These are phyloP conservation scores for Rhodinocichla rosea DNA, from an alignment of 2,113 vertebrate species.

Conservation along the genomic window DNA sequence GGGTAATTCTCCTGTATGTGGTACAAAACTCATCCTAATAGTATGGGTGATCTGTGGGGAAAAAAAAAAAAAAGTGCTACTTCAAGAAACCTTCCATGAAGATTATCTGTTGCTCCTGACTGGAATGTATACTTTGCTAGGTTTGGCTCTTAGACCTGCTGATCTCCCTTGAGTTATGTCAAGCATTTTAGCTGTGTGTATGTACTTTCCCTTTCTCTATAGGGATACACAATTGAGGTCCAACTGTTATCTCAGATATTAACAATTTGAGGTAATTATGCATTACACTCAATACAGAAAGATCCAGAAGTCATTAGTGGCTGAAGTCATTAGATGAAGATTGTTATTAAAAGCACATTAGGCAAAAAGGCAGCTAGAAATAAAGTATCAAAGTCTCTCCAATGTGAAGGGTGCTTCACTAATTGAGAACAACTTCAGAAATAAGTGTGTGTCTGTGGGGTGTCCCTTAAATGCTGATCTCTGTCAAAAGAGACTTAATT, in stretches of 20 bases:
- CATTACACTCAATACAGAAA: not conserved
- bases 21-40: not conserved
- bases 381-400: not conserved
- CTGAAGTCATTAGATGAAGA: not conserved
- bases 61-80: not conserved
- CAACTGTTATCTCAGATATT: not conserved
- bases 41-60: not conserved
- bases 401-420: not conserved
- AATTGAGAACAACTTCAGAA: not conserved
- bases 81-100: not conserved
- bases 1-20: not conserved
- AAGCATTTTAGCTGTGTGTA: not conserved
- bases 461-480: not conserved
- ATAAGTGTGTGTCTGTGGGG: not conserved
- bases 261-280: not conserved
- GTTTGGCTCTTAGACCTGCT: not conserved
- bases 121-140: not conserved
- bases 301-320: not conserved
- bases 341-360: not conserved
- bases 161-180: not conserved
- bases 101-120: not conserved
- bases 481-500: not conserved
- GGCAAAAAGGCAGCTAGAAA: not conserved
- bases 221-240: accelerated
- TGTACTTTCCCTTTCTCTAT: not conserved